Conservation (phyloP, 30 jellyfish, hydroid and myxozoan genomes). For the Hydractinia echinata region DNA sequence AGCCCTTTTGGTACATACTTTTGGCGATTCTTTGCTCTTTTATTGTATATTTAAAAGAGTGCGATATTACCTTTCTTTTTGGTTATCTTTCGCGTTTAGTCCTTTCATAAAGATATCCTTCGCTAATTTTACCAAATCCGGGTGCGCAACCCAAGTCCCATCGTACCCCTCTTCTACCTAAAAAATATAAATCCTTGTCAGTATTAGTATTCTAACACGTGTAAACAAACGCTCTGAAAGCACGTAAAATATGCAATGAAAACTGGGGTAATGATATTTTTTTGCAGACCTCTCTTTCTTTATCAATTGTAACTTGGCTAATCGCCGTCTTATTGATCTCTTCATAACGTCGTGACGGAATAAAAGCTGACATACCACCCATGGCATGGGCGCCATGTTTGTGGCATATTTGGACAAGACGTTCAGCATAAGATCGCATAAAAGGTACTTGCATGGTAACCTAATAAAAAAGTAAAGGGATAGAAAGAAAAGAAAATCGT, state of each 20-base stretch:
- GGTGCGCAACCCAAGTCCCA: slow-evolving; percentile 98
- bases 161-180: slow-evolving; percentile 78
- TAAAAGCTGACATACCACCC: slow-evolving; percentile 98
- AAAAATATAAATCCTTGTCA: neutral
- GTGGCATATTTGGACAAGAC: slow-evolving; percentile 79
- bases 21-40: no score
- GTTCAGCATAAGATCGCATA: slow-evolving; percentile 79
- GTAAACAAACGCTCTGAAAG: neutral
- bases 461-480: slow-evolving; percentile 24
- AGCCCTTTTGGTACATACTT: no score
- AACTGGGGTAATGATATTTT: neutral
- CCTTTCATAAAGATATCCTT: slow-evolving; percentile 65
- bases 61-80: slow-evolving; percentile 45
- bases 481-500: neutral
- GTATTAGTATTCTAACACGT: neutral
- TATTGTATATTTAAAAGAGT: neutral
- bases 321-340: slow-evolving; percentile 73
- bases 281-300: slow-evolving; percentile 54
- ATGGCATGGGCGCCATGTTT: slow-evolving; percentile 91
- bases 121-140: slow-evolving; percentile 75
- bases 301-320: slow-evolving; percentile 74
- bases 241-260: neutral
- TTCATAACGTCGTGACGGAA: slow-evolving; percentile 91
- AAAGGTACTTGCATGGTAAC: slow-evolving; percentile 88
- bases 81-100: slow-evolving; percentile 54